These are phyloP conservation scores for Hermodice carunculata DNA, from an alignment of 2,888 invertebrate genomes.

Conservation along the genomic window DNA sequence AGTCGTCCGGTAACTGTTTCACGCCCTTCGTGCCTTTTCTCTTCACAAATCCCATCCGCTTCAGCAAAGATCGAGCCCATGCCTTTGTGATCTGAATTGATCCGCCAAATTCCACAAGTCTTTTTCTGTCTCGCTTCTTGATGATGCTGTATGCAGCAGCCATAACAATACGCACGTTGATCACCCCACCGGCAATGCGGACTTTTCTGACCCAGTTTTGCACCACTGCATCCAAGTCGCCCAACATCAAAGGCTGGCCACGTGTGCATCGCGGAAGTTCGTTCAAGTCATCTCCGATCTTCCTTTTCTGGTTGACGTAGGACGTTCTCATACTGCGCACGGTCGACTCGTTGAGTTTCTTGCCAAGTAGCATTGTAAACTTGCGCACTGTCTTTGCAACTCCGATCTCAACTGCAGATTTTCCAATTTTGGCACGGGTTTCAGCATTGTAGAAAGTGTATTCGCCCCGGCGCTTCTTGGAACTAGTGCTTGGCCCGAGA, in stretches of 20 bases:
- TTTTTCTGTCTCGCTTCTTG: conserved; percentile 20
- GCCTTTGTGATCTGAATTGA: conserved; percentile 2
- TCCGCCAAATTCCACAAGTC: conserved; percentile 12
- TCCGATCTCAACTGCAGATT: conserved; percentile 10
- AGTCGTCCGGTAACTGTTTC: conserved; percentile 30
- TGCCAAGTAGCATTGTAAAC: conserved; percentile 6
- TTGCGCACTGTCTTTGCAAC: conserved; percentile 11
- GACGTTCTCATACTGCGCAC: conserved; percentile 11
- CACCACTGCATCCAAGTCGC: conserved; percentile 19
- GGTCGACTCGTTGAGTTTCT: conserved; percentile 3
- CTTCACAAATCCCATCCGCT: conserved; percentile 35
- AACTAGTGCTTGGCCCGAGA: too few relatives aligned
- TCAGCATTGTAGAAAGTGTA: conserved; percentile 12
- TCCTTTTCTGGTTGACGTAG: conserved; percentile 1
- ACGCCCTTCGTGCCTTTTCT: conserved; percentile 31
- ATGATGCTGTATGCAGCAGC: conserved; percentile 14
- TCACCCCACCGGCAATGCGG: conserved; percentile 9
- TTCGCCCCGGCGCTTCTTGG: conserved; percentile 8
- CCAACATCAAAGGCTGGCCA: conserved; percentile 20
- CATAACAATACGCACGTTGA: conserved; percentile 22
- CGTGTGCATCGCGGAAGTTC: conserved; percentile 11
- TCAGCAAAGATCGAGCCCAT: conserved; percentile 25
- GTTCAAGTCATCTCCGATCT: conserved; percentile 8
- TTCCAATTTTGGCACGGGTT: conserved; percentile 8
- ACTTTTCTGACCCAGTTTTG: conserved; percentile 14